Base-by-base conservation (phyloP, 2,113 vertebrate genomes). In the Tor tambroides region DNA sequence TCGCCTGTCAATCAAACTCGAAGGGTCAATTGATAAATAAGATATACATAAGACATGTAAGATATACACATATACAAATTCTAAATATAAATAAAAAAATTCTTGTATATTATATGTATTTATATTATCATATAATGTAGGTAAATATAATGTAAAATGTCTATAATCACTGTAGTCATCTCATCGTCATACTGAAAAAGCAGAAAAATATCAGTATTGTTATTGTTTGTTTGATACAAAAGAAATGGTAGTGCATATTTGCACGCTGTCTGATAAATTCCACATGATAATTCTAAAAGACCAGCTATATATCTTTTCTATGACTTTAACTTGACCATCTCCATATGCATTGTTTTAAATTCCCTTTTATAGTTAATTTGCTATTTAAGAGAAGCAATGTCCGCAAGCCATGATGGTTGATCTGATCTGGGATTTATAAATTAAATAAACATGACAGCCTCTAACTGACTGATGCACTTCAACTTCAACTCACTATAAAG, bases 371-470 rank as follows among this genome's bases (percentile, higher is more conserved):
- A 41, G 2, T 59, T 80, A 2, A 41, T 26, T 3, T 63, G 23
- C 21, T 80, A 15, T 61, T 80, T 63, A 80, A 80, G 21, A 63
- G 56, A 80, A 80, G 8, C 35, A 35, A 23, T 26, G 19, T 56
- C 76, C 19, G 61, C 32, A 63, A 43, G 35, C 35, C 35, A 17
- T 63, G 23, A 63, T 26, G 32, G 12, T 59, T 38, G 54, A 80
- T 59, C 30, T n/a, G 19, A 35, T 35, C 21, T 80, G 30, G 15
- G 77, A 59, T 80, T 41, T n/a, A 80, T 61, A 80, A 61, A 80
- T 80, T 2, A 80, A 59, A 26, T 41, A 41, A 80, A 80, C 19
- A 4, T 61, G 54, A 61, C 8, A 5, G 54, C 56, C 78, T 26
- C 56, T 43, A 43, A 80, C 56, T 9, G 51, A 41, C 21, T 63